These are phyloP conservation scores for Heliconius congener DNA, from an alignment of 1,140 invertebrate species.

Conservation along the genomic window DNA sequence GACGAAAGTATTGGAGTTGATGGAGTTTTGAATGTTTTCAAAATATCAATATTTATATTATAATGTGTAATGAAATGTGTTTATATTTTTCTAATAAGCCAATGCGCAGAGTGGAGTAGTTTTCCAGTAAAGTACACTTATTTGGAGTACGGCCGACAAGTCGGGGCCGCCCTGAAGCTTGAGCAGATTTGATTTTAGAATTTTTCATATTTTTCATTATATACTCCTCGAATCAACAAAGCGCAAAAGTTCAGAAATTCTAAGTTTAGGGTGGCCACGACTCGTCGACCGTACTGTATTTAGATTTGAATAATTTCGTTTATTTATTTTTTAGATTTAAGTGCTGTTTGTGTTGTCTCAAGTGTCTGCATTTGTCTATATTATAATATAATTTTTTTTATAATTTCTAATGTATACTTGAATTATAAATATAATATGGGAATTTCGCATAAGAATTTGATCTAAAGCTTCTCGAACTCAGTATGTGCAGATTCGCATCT, in stretches of 20 bases:
- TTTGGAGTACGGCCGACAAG: too few species aligned
- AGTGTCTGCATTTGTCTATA: neutral
- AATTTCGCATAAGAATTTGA: neutral
- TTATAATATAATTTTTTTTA: neutral
- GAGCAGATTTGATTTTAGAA: too few species aligned
- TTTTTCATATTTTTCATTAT: too few species aligned
- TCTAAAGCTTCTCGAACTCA: neutral
- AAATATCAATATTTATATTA: constrained; percentile 2
- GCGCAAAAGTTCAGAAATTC: too few species aligned
- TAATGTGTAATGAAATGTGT: neutral
- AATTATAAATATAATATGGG: neutral
- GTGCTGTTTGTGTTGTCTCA: constrained; percentile 54
- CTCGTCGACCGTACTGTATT: too few species aligned
- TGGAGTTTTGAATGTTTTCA: neutral
- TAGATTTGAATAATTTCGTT: constrained; percentile 18
- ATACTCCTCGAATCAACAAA: too few species aligned
- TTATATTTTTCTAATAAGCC: neutral
- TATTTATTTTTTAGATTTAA: constrained; percentile 59
- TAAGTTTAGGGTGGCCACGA: too few species aligned
- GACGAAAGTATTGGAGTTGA: neutral
- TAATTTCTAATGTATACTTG: neutral
- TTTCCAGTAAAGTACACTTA: too few species aligned
- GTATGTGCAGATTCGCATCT: neutral
- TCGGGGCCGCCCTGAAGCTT: too few species aligned
- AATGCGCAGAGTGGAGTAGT: neutral